Evolutionary conservation across 1,140 invertebrate genomes (phyloP), one percentile per base, ranked within the genome.

Genomic region (Magallana ariakensis): DNA sequence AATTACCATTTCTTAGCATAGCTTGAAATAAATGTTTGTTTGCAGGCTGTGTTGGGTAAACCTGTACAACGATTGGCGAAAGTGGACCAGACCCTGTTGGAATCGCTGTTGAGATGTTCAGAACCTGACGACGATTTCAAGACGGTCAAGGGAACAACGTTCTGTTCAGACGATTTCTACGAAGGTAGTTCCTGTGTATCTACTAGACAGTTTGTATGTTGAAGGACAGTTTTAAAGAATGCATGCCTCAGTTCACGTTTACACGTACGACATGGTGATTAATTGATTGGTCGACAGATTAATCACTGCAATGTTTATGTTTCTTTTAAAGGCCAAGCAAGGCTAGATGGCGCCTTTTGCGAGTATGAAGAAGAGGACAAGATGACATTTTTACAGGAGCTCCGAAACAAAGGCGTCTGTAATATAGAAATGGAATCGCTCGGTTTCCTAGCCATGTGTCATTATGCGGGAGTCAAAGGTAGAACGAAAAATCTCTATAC

Each of bases 391-490:
- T 95, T 99, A 84, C 95, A 96, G 57, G 96, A 96, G 87, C 93
- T 99, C 83, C 96, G 97, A 62, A 96, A 97, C 22, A 94, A 96
- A 26, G 98, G 97, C 1, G 97, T 99, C 5, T 96, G 97, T 0
- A 99, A 99, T 94, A 99, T 99, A 90, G 99, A 99, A 95, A 99
- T 99, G 99, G 99, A 99, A 95, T 97, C 97, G 1, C 96, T 97
- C 0, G 96, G 97, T 46, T 99, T 99, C 94, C 97, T 98, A 0
- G 98, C 98, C 0, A 96, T 99, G 26, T 99, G 98, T 13, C 97
- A 98, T 93, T 97, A 98, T 93, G 98, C 98, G n/a, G 97, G 98
- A 13, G 97, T 99, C 86, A 97, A 97, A 92, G 95, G 95, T 95
- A 4, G 89, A 70, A 60, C 11, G 0, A 62, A 62, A 19, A 19